Percentiles rank a stretch among this genome's conserved stretches.
Conservation (phyloP, 2,797 vertebrate genomes). For the Intellagama lesueurii region DNA sequence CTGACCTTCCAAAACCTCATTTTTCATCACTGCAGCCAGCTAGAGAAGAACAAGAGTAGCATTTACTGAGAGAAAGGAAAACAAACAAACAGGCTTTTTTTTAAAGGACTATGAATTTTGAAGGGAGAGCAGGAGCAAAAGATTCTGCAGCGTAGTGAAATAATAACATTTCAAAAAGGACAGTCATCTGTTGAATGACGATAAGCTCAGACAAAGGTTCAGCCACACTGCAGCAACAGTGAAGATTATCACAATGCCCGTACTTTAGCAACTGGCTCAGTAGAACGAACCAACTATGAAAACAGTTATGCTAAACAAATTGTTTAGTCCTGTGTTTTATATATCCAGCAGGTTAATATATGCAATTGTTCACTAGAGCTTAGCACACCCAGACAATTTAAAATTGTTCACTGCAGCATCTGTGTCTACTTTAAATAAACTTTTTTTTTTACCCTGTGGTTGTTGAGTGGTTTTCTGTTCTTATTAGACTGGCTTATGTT, state of each 20-base stretch:
- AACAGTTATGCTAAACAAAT: neutral
- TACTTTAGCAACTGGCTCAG: conserved; percentile 19
- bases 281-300: neutral
- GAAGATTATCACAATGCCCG: neutral
- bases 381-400: neutral
- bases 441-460: neutral
- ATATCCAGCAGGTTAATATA: neutral
- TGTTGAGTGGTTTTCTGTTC: neutral
- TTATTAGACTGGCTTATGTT: neutral
- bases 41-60: conserved; percentile 41
- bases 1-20: neutral
- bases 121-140: conserved; percentile 49
- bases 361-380: neutral
- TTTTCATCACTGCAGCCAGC: neutral
- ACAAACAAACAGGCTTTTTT: neutral
- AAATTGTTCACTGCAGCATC: neutral
- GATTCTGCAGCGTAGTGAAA: conserved; percentile 52
- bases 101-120: conserved; percentile 36
- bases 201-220: conserved; percentile 17
- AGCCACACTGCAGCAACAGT: conserved; percentile 22
- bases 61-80: conserved; percentile 43
- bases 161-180: conserved; percentile 48
- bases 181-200: conserved; percentile 28
- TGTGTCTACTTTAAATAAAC: neutral
- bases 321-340: neutral